phyloP scores from a whole-genome alignment of 2,797 vertebrate species.

The Lemur catta region DNA sequence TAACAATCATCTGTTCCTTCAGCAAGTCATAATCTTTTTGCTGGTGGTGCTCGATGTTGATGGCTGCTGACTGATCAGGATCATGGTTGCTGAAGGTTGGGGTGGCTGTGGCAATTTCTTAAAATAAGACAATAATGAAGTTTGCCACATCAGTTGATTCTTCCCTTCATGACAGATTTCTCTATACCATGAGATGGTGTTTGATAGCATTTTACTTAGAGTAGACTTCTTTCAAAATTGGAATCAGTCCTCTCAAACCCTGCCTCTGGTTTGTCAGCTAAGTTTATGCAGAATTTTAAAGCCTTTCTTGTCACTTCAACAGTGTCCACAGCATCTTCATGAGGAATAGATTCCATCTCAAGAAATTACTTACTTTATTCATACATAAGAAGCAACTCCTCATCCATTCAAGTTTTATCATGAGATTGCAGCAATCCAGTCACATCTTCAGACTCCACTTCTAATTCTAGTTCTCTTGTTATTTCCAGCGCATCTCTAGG shows the following conservation, averaged over 20 bases:
- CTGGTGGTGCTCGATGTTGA: neutral
- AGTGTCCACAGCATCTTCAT: neutral
- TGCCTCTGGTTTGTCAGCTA: neutral
- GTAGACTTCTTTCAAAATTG: neutral
- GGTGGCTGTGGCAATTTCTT: neutral
- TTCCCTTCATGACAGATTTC: neutral
- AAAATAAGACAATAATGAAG: neutral
- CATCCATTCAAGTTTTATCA: neutral
- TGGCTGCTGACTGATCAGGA: neutral
- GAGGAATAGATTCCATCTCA: neutral
- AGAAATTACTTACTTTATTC: neutral
- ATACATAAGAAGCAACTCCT: neutral
- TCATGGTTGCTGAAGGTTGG: neutral
- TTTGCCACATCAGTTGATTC: neutral
- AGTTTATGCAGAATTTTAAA: neutral
- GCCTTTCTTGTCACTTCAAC: neutral
- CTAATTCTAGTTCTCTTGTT: neutral
- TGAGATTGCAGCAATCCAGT: neutral
- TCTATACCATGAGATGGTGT: neutral
- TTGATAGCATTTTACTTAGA: neutral
- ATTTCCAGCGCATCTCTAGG: neutral
- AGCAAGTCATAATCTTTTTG: neutral
- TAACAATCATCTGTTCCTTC: neutral
- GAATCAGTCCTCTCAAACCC: neutral
- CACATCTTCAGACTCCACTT: neutral